These are phyloP conservation scores for Oreohelix idahoensis DNA, from an alignment of 1,140 invertebrate species.

Conservation along the genomic window DNA sequence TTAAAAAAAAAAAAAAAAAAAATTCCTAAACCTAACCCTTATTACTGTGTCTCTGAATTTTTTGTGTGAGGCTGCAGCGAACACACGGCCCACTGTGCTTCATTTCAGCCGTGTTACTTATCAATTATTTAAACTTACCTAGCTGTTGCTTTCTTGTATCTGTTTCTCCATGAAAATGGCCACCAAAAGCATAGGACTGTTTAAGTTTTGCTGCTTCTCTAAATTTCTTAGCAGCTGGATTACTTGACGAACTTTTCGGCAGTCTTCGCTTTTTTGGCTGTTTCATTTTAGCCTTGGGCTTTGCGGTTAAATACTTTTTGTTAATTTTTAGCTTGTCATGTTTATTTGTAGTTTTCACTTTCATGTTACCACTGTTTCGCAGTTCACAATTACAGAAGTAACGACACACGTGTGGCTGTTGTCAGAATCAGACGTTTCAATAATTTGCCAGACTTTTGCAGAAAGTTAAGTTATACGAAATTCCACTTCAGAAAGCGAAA, in stretches of 20 bases:
- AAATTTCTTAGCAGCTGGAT: constrained; percentile 33
- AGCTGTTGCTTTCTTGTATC: not conserved
- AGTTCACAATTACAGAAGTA: not conserved
- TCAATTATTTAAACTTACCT: not conserved
- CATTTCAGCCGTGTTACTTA: no score
- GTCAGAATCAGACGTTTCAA: not conserved
- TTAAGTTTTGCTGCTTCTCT: constrained; percentile 23
- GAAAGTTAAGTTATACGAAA: not conserved
- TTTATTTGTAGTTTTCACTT: not conserved
- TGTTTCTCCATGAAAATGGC: not conserved
- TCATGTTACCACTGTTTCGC: not conserved
- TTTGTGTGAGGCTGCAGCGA: no score
- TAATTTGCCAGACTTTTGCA: not conserved
- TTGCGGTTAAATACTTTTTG: not conserved
- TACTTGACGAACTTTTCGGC: constrained; percentile 39
- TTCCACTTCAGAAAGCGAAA: no score
- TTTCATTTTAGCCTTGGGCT: not conserved
- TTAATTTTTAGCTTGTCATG: not conserved
- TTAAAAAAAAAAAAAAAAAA: no score
- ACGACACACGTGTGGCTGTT: not conserved
- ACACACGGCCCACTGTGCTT: no score
- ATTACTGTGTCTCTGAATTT: no score
- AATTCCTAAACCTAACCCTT: no score
- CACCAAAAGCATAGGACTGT: not conserved
- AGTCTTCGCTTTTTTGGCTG: constrained; percentile 21